These are phyloP conservation scores for Gadus chalcogrammus DNA, from an alignment of 2,113 vertebrate species.

Conservation along the genomic window DNA sequence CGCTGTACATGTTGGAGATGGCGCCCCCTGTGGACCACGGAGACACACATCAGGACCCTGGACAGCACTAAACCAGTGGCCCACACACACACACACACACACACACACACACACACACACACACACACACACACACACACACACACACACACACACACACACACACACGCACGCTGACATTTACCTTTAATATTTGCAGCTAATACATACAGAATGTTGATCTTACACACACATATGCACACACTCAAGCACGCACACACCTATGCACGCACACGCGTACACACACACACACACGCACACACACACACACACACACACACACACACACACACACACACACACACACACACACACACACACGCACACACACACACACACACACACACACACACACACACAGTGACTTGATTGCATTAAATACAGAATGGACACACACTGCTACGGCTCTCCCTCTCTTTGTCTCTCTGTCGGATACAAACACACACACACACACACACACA, in stretches of 20 bases:
- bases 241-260: neutral
- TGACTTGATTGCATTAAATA: neutral
- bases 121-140: neutral
- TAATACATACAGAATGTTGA: neutral
- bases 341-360: neutral
- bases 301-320: neutral
- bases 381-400: no score
- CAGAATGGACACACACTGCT: no score
- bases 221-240: neutral
- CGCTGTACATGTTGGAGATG: slow-evolving; percentile 99
- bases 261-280: neutral
- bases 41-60: slow-evolving; percentile 28
- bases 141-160: neutral
- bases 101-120: neutral
- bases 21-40: slow-evolving; percentile 82
- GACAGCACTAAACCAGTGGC: slow-evolving; percentile 6
- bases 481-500: neutral
- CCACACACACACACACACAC: neutral
- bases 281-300: no score
- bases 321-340: neutral
- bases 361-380: neutral
- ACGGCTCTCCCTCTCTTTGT: no score
- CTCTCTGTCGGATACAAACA: neutral
- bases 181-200: neutral
- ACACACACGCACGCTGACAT: neutral